phyloP scores from a whole-genome alignment of 1,140 invertebrate species.

The Drosophila bocqueti region DNA sequence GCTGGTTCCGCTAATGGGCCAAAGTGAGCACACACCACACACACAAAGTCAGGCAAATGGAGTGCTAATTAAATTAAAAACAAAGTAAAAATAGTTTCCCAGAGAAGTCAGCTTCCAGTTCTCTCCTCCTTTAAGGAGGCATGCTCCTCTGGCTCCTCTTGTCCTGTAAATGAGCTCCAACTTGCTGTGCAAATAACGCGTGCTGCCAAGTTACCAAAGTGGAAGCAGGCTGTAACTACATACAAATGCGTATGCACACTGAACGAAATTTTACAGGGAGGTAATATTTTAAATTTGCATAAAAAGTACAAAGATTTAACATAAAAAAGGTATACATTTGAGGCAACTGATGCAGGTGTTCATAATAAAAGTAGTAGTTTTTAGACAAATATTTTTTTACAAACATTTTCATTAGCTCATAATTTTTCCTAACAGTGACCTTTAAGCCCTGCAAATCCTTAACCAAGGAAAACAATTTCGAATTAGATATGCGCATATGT shows the following conservation, averaged over 20 bases:
- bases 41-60: constrained; percentile 37
- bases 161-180: constrained; percentile 78
- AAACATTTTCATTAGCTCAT: not conserved
- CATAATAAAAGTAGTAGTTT: not conserved
- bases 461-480: constrained; percentile 66
- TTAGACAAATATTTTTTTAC: not conserved
- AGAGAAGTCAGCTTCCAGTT: constrained; percentile 54
- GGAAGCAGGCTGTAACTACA: constrained; percentile 12
- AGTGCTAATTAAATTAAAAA: constrained; percentile 78
- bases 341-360: not conserved
- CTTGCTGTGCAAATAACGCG: constrained; percentile 72
- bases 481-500: constrained; percentile 81
- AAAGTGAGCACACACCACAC: constrained; percentile 31
- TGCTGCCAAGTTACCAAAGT: constrained; percentile 26
- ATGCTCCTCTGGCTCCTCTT: constrained; percentile 4
- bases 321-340: not conserved
- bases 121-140: constrained; percentile 2
- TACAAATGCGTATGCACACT: constrained; percentile 20
- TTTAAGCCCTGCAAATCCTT: constrained; percentile 57
- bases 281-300: not conserved
- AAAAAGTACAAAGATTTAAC: not conserved
- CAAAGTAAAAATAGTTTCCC: constrained; percentile 69
- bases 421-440: constrained; percentile 6
- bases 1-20: constrained; percentile 32
- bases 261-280: not conserved